Evolutionary conservation across 2,888 invertebrate genomes (phyloP).

Genomic region (Gastrophysa polygoni): DNA sequence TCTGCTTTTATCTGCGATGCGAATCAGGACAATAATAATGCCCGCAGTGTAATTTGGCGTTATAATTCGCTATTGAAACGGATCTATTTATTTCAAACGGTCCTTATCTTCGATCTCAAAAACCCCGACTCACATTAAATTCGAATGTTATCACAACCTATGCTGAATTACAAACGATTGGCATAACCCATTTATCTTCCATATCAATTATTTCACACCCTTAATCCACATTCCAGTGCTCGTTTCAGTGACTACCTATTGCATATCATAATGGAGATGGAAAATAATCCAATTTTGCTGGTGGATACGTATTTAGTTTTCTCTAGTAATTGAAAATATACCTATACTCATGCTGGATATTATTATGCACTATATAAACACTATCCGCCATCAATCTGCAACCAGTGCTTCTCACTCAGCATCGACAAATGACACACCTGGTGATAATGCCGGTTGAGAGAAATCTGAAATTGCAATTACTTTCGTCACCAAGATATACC

Average conservation of each 20-base stretch:
- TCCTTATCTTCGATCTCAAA: conserved; percentile 50
- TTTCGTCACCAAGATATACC: too few relatives aligned
- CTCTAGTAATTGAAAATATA: too few relatives aligned
- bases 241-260: neutral
- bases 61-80: conserved; percentile 33
- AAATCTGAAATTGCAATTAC: too few relatives aligned
- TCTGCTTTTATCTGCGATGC: neutral
- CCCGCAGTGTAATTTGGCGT: conserved; percentile 40
- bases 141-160: conserved; percentile 44
- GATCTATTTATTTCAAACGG: conserved; percentile 45
- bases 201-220: neutral
- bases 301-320: too few relatives aligned
- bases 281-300: too few relatives aligned
- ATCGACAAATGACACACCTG: too few relatives aligned
- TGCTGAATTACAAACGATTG: conserved; percentile 22
- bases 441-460: too few relatives aligned
- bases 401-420: too few relatives aligned
- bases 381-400: too few relatives aligned
- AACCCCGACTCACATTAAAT: conserved; percentile 54
- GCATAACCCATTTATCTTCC: conserved; percentile 14
- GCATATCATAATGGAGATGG: too few relatives aligned
- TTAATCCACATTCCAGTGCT: neutral
- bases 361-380: too few relatives aligned
- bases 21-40: conserved; percentile 16
- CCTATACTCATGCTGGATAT: too few relatives aligned